Evolutionary conservation across 2,797 vertebrate genomes (phyloP).

Genomic region (Okamejei kenojei): DNA sequence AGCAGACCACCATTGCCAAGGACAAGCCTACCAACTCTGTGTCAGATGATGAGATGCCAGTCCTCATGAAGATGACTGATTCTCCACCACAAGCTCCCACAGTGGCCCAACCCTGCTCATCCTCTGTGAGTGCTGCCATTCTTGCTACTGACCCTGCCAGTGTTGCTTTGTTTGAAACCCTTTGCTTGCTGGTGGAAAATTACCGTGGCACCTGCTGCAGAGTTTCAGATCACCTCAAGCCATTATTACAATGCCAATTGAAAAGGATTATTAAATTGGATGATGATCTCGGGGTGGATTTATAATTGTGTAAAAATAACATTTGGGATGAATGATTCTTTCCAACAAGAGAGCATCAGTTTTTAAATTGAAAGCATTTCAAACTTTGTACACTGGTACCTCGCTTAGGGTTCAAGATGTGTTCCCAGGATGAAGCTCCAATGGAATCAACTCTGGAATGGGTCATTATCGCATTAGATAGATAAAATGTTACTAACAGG

Average conservation of each 20-base stretch:
- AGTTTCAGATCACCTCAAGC: background rate
- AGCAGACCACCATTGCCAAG: slow-evolving; percentile 60
- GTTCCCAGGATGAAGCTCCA: too few species aligned
- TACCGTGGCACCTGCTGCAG: background rate
- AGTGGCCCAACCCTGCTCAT: slow-evolving; percentile 59
- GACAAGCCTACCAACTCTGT: slow-evolving; percentile 61
- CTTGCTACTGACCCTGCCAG: slow-evolving; percentile 53
- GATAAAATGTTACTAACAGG: too few species aligned
- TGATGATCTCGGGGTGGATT: background rate
- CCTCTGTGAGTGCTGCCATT: slow-evolving; percentile 70
- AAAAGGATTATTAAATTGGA: background rate
- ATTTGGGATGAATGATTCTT: background rate
- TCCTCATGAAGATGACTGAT: slow-evolving; percentile 63
- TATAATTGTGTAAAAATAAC: background rate
- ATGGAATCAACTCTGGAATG: too few species aligned
- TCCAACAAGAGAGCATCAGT: background rate
- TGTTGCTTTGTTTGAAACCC: slow-evolving; percentile 50
- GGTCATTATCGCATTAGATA: too few species aligned
- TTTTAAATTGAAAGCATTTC: background rate
- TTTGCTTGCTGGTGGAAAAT: slow-evolving; percentile 51
- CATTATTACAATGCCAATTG: slow-evolving; percentile 1
- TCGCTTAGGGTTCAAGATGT: too few species aligned
- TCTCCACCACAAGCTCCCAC: slow-evolving; percentile 62
- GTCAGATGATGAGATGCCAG: slow-evolving; percentile 68
- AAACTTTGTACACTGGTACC: background rate